phyloP scores from a whole-genome alignment of 2,888 invertebrate species.

The Daptonema setosum region DNA sequence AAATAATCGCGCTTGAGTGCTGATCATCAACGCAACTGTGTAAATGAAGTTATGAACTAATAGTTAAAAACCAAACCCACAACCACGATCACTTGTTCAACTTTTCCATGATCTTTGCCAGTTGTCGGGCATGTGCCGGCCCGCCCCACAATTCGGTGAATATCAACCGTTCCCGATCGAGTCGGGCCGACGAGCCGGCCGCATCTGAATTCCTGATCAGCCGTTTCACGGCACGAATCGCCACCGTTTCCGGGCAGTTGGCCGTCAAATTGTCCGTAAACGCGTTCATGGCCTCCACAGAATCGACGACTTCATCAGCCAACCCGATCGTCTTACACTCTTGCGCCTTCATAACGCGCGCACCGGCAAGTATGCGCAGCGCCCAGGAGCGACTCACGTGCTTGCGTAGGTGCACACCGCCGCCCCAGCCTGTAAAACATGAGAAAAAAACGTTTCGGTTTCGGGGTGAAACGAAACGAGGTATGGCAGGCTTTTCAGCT shows the following conservation, averaged over 20 bases:
- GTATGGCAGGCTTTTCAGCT: no score
- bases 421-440: not conserved
- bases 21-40: no score
- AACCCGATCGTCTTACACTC: not conserved
- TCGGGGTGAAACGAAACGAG: no score
- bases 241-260: not conserved
- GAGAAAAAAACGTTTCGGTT: no score
- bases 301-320: not conserved
- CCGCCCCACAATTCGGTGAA: not conserved
- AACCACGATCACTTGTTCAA: not conserved
- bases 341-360: not conserved
- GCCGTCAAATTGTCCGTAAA: not conserved
- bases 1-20: no score
- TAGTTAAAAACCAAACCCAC: no score
- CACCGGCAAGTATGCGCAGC: not conserved
- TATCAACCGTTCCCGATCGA: not conserved
- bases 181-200: not conserved
- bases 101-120: not conserved
- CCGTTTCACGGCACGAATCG: not conserved
- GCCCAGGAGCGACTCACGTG: not conserved
- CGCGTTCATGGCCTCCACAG: not conserved
- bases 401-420: not conserved
- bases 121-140: not conserved
- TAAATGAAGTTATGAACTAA: no score
- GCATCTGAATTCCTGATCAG: not conserved